Base-by-base conservation (phyloP, 2,113 vertebrate genomes). In the Malurus melanocephalus region DNA sequence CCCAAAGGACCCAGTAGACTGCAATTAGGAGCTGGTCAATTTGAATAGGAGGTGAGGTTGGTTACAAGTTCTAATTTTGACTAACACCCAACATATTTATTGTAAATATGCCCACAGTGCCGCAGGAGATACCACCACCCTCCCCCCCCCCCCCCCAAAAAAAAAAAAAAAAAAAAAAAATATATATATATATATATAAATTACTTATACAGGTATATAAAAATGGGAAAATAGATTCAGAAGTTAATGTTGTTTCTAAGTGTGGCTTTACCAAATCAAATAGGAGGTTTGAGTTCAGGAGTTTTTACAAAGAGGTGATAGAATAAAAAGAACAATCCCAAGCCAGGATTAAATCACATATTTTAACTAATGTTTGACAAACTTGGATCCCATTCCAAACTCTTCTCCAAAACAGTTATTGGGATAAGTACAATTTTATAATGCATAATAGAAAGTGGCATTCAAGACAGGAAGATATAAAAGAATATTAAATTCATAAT, bases 101-200 rank as follows among this genome's bases (percentile, higher is more conserved):
- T 32, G 6, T 35, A 85, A 85, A 62, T 69, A 42, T 18, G 13
- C 22, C 20, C 30, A n/a, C 10, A 33, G n/a, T 0, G 0, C 42
- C 49, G 16, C 38, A 49, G 33, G 15, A 73, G 15, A 38, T 22
- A 16, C 7, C 38, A 4, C 38, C 38, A 9, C 38, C 10, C 38
- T 10, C 38, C 38, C 38, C 38, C 38, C 38, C 38, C 38, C 38
- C 38, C 38, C 38, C 38, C 38, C 38, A 38, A 38, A 38, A 38
- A 38, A 38, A 38, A 38, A 38, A 38, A 22, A 42, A 26, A 46
- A n/a, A n/a, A n/a, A n/a, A n/a, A n/a, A n/a, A n/a, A n/a, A n/a
- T n/a, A n/a, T n/a, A n/a, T n/a, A n/a, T n/a, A n/a, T n/a, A n/a
- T n/a, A n/a, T n/a, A n/a, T n/a, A n/a, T n/a, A n/a, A 16, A 42